Conservation (phyloP, 2,888 invertebrate genomes). For the Heliconius hortense region DNA sequence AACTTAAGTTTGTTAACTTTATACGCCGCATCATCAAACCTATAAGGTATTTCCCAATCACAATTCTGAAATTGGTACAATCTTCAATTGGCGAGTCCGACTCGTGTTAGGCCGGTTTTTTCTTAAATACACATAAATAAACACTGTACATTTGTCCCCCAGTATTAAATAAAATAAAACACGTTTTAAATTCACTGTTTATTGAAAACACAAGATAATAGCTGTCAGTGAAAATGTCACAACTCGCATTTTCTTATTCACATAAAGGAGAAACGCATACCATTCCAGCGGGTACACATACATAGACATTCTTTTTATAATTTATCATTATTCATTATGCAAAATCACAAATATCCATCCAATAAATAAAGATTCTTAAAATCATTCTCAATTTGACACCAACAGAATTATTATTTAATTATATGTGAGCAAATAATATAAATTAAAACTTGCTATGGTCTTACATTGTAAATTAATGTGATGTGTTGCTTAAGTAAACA, state of each 20-base stretch:
- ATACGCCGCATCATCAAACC: too few species aligned
- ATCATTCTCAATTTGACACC: conserved; percentile 54
- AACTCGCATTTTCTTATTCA: conserved; percentile 43
- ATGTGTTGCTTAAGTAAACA: conserved; percentile 32
- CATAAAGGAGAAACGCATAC: conserved; percentile 35
- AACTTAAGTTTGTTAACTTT: too few species aligned
- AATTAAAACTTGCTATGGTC: conserved; percentile 12
- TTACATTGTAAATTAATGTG: conserved; percentile 13
- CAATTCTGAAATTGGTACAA: too few species aligned
- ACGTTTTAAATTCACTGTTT: conserved; percentile 49
- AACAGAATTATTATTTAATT: conserved; percentile 45
- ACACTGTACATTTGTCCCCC: too few species aligned
- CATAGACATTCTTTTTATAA: conserved; percentile 37
- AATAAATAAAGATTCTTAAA: conserved; percentile 31
- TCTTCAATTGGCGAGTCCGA: too few species aligned
- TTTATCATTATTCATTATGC: conserved; percentile 38
- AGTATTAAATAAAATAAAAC: conserved; percentile 8
- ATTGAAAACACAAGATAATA: conserved; percentile 65
- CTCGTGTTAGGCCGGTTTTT: too few species aligned
- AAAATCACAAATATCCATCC: conserved; percentile 44
- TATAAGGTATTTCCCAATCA: too few species aligned
- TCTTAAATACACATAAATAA: too few species aligned
- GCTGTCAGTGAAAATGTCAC: conserved; percentile 68
- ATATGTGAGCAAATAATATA: conserved; percentile 2
- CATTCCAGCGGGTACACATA: conserved; percentile 22